A percentile compares a stretch with the other conserved stretches of the same genome.
Conservation (phyloP, 1,140 invertebrate species). For the Geopemphigus sp. region DNA sequence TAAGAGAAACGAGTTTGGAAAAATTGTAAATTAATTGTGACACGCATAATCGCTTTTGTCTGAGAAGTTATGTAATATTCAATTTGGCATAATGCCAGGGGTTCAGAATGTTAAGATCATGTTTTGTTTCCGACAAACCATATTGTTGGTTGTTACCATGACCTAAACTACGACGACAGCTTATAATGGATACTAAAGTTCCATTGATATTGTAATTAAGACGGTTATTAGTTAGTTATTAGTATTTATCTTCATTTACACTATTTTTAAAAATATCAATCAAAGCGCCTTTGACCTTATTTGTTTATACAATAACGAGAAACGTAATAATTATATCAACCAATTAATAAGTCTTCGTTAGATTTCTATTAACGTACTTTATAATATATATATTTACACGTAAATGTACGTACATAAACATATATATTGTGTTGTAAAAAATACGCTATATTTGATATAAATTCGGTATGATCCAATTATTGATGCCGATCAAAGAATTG, state of each 20-base stretch:
- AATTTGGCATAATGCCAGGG: too few relatives aligned
- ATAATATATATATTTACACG: background rate
- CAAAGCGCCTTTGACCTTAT: background rate
- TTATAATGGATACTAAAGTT: background rate
- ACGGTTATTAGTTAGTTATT: background rate
- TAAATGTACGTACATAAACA: too few relatives aligned
- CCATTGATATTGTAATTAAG: background rate
- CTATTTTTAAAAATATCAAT: background rate
- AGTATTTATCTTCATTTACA: background rate
- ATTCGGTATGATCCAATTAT: background rate
- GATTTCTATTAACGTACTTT: background rate
- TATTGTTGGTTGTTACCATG: background rate
- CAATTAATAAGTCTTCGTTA: background rate
- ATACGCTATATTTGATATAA: background rate
- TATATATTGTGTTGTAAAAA: background rate
- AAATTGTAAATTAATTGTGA: too few relatives aligned
- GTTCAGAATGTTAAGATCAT: too few relatives aligned
- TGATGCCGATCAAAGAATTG: background rate
- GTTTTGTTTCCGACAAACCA: background rate
- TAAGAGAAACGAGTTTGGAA: too few relatives aligned
- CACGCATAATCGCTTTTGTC: too few relatives aligned
- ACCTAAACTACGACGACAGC: background rate
- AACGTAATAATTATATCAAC: background rate
- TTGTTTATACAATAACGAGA: background rate
- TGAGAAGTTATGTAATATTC: too few relatives aligned